These are phyloP conservation scores for Pseudomyrmex gracilis DNA, from an alignment of 1,140 invertebrate genomes.

Conservation along the genomic window DNA sequence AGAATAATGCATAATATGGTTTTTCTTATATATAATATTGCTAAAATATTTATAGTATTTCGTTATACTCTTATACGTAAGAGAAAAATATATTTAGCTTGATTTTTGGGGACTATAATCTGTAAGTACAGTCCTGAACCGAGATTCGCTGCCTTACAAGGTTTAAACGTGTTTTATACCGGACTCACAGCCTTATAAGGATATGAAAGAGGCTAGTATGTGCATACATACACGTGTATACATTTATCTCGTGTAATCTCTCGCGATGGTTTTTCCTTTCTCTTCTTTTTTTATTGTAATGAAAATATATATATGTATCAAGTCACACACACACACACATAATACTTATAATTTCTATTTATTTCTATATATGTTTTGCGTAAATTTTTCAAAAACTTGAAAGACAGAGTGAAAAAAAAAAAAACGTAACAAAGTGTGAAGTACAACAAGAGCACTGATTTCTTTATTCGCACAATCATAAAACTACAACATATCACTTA, in stretches of 20 bases:
- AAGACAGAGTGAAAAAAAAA: background rate
- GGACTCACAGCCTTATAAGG: conserved; percentile 36
- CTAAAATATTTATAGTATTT: background rate
- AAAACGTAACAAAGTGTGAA: conserved; percentile 17
- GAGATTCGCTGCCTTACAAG: conserved; percentile 40
- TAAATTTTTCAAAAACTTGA: no score
- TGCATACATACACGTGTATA: background rate
- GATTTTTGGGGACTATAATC: background rate
- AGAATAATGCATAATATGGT: no score
- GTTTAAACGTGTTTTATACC: background rate
- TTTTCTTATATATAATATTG: background rate
- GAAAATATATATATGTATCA: no score
- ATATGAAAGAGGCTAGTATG: conserved; percentile 9
- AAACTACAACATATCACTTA: conserved; percentile 66
- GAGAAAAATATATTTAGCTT: background rate
- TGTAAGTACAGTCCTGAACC: conserved; percentile 36
- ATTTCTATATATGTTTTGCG: no score
- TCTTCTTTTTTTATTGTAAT: no score
- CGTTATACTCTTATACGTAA: background rate
- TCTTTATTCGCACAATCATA: conserved; percentile 68
- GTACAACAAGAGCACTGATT: conserved; percentile 69
- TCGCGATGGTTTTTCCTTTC: no score
- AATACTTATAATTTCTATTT: no score
- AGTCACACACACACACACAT: no score
- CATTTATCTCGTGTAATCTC: no score